A percentile compares a stretch with the other conserved stretches of the same genome.
These are phyloP conservation scores for Coelopa pilipes DNA, from an alignment of 2,888 invertebrate genomes.

Conservation along the genomic window DNA sequence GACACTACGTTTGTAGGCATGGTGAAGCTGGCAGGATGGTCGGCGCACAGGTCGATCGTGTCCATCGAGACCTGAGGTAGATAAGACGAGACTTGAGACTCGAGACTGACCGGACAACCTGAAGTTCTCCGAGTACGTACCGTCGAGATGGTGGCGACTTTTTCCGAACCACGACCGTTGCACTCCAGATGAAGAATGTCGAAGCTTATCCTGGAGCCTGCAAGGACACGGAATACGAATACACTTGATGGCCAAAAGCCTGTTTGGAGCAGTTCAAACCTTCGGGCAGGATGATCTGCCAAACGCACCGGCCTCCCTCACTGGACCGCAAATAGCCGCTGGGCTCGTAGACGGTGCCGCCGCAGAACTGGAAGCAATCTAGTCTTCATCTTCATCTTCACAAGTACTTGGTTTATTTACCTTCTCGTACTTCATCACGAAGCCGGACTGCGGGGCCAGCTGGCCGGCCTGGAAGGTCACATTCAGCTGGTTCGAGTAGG, in stretches of 20 bases:
- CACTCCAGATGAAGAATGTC: slow-evolving; percentile 57
- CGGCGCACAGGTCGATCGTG: slow-evolving; percentile 41
- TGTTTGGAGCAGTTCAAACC: too few species aligned
- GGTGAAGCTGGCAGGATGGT: slow-evolving; percentile 49
- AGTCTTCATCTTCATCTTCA: too few species aligned
- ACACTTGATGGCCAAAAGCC: too few species aligned
- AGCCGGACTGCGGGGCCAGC: slow-evolving; percentile 54
- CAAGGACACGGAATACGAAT: slow-evolving; percentile 18
- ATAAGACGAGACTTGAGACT: background rate
- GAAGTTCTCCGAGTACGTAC: background rate
- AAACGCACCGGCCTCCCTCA: background rate
- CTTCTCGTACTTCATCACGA: slow-evolving; percentile 51
- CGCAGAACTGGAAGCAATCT: background rate
- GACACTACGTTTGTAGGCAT: slow-evolving; percentile 46
- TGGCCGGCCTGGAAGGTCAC: slow-evolving; percentile 74
- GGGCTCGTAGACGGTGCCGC: background rate
- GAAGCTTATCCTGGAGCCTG: slow-evolving; percentile 50
- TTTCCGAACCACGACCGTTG: slow-evolving; percentile 45
- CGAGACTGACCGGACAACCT: too few species aligned
- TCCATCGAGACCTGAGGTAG: too few species aligned
- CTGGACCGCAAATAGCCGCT: background rate
- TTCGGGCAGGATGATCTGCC: too few species aligned
- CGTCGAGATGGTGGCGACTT: slow-evolving; percentile 44
- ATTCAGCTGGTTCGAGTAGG: slow-evolving; percentile 73
- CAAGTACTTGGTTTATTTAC: too few species aligned